A percentile compares a stretch with the other conserved stretches of the same genome.
Conservation (phyloP, 2,888 invertebrate genomes). For the Aelia acuminata region DNA sequence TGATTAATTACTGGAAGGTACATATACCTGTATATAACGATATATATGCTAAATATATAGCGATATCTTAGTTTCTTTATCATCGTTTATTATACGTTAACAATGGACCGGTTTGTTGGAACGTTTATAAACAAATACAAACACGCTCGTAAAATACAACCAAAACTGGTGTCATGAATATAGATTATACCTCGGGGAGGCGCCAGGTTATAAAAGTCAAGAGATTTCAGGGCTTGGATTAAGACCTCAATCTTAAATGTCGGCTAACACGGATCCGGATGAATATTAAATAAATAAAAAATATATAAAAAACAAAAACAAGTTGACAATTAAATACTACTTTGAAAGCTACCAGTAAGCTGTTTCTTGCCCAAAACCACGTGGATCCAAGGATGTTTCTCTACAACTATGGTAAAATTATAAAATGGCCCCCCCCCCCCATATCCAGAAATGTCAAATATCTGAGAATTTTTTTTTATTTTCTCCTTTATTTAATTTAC, state of each 20-base stretch:
- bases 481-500: no score
- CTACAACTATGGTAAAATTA: no score
- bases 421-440: no score
- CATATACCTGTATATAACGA: no score
- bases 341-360: not conserved
- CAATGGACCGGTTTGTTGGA: constrained; percentile 39
- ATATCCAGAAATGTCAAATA: no score
- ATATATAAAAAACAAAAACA: not conserved
- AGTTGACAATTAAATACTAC: constrained; percentile 3
- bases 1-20: no score
- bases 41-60: no score
- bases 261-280: not conserved
- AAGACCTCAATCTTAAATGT: constrained; percentile 20
- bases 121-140: constrained; percentile 12
- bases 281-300: not conserved
- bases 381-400: no score
- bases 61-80: not conserved
- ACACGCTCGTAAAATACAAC: constrained; percentile 25
- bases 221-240: not conserved
- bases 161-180: constrained; percentile 24
- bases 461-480: no score
- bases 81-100: not conserved
- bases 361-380: not conserved
- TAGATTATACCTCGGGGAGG: not conserved
- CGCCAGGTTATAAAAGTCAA: constrained; percentile 26